phyloP scores from a whole-genome alignment of 2,113 vertebrate genomes.

The Danio rerio region GRCz12tu NC_133188.1:12573001-12573500 shows the following conservation, averaged over 20 bases:
- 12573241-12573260: neutral
- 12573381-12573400: no score
- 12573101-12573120: conserved; percentile 20
- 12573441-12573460: no score
- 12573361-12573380: no score
- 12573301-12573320: no score
- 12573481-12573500: no score
- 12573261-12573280: no score
- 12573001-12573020: neutral
- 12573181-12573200: conserved; percentile 3
- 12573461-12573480: no score
- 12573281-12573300: no score
- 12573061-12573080: conserved; percentile 5
- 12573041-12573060: conserved; percentile 14
- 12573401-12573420: no score
- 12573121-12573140: conserved; percentile 8
- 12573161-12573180: neutral
- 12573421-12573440: no score
- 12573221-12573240: neutral
- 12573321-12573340: no score
- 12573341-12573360: no score
- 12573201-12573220: neutral
- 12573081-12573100: conserved; percentile 43
- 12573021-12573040: conserved; percentile 7
- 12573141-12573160: neutral